These are phyloP conservation scores for Trissolcus brochymenae DNA, from an alignment of 2,888 invertebrate species.

Conservation along the genomic window DNA sequence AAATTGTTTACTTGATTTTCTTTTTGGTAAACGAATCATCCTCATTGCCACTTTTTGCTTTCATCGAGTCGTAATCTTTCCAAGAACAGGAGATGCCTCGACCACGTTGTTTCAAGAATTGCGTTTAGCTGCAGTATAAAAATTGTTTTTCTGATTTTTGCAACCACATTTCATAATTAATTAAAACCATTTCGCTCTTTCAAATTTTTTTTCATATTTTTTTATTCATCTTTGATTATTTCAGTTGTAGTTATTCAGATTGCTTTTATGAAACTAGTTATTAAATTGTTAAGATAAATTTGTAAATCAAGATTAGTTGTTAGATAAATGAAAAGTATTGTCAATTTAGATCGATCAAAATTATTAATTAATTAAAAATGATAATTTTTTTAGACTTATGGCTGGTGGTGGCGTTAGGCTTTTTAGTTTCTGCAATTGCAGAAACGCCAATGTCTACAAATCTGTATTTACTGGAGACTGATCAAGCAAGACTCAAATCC, in stretches of 20 bases:
- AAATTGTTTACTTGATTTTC: conserved; percentile 18
- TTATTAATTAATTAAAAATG: not conserved
- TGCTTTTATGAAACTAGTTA: too few species aligned
- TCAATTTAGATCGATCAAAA: not conserved
- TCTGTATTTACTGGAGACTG: conserved; percentile 68
- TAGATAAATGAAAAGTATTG: not conserved
- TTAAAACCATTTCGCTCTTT: too few species aligned
- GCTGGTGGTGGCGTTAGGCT: conserved; percentile 49
- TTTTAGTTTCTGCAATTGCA: conserved; percentile 50
- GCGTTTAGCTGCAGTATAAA: not conserved
- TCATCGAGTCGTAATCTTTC: not conserved
- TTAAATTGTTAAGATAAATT: not conserved
- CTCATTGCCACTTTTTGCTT: not conserved
- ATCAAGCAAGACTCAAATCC: conserved; percentile 69
- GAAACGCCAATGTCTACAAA: conserved; percentile 70
- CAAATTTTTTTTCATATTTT: too few species aligned
- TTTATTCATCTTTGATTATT: too few species aligned
- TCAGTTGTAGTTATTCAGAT: not conserved
- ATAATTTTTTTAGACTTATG: conserved; percentile 57
- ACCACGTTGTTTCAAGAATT: not conserved
- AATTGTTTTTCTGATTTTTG: too few species aligned
- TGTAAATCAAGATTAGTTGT: not conserved
- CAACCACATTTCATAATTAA: too few species aligned
- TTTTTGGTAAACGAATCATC: not conserved
- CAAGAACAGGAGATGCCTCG: not conserved